These are phyloP conservation scores for Tricholaema leucomelas DNA, from an alignment of 2,113 vertebrate species.

Conservation along the genomic window DNA sequence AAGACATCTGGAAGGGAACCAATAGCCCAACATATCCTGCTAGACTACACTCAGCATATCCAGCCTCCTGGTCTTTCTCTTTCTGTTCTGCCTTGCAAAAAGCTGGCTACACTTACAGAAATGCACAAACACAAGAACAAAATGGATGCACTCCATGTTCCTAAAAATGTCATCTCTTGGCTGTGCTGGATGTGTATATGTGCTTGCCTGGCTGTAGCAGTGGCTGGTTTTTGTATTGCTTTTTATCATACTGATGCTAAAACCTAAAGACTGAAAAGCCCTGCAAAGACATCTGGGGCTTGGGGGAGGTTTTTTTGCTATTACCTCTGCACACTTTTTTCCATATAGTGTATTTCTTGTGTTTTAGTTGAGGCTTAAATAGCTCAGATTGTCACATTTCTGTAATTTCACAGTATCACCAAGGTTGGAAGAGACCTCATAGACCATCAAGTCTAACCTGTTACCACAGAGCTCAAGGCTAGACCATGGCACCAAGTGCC, in stretches of 20 bases:
- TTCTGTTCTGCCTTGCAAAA: conserved; percentile 35
- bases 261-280: not conserved
- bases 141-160: conserved; percentile 58
- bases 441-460: too few species aligned
- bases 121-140: conserved; percentile 37
- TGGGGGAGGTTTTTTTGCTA: not conserved
- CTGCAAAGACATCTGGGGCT: conserved; percentile 27
- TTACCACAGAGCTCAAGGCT: too few species aligned
- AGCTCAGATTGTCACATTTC: not conserved
- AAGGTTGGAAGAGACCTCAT: too few species aligned
- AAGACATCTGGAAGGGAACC: conserved; percentile 50
- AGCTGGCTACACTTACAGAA: conserved; percentile 35
- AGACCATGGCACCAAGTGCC: too few species aligned
- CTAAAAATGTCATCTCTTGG: conserved; percentile 50
- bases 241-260: conserved; percentile 27
- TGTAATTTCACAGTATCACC: too few species aligned
- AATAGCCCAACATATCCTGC: conserved; percentile 18
- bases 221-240: conserved; percentile 21
- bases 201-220: conserved; percentile 3
- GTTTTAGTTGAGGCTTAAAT: not conserved
- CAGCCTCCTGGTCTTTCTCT: conserved; percentile 56
- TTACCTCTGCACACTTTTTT: conserved; percentile 31
- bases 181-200: not conserved
- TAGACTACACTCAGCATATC: conserved; percentile 23
- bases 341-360: not conserved